Evolutionary conservation across 1,140 invertebrate species (phyloP).

Genomic region (Macrotrachela quadricornifera): DNA sequence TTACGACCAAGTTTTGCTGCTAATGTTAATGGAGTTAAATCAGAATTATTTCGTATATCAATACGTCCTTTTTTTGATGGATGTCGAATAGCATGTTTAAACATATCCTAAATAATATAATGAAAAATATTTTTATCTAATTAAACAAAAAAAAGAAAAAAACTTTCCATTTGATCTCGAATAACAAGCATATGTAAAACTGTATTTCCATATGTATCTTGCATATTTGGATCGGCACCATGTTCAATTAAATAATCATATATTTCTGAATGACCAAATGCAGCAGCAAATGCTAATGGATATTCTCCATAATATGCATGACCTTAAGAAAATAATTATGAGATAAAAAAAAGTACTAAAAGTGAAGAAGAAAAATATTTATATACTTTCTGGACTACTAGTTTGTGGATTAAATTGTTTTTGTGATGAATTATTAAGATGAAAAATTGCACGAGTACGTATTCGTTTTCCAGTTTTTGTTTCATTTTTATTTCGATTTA

Average conservation of each 20-base stretch:
- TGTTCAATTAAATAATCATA: conserved; percentile 78
- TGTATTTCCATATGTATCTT: conserved; percentile 53
- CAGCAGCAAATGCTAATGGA: conserved; percentile 82
- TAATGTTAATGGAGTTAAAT: conserved; percentile 75
- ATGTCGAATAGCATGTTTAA: conserved; percentile 81
- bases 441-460: too few relatives aligned
- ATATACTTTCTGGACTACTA: conserved; percentile 63
- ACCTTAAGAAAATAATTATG: conserved; percentile 31
- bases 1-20: conserved; percentile 83
- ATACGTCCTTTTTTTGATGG: conserved; percentile 62
- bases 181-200: conserved; percentile 95
- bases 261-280: conserved; percentile 83
- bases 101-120: conserved; percentile 59
- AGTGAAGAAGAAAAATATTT: conserved; percentile 23
- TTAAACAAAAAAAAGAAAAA: not conserved
- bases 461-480: too few relatives aligned
- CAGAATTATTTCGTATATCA: conserved; percentile 51
- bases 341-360: conserved; percentile 12
- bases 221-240: conserved; percentile 69
- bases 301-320: conserved; percentile 84
- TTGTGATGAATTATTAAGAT: not conserved
- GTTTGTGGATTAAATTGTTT: conserved; percentile 54
- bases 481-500: conserved; percentile 41
- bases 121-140: not conserved
- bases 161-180: conserved; percentile 63